Percentiles rank a stretch among this genome's conserved stretches.
Conservation (phyloP, 2,888 invertebrate genomes). For the Oligia latruncula region DNA sequence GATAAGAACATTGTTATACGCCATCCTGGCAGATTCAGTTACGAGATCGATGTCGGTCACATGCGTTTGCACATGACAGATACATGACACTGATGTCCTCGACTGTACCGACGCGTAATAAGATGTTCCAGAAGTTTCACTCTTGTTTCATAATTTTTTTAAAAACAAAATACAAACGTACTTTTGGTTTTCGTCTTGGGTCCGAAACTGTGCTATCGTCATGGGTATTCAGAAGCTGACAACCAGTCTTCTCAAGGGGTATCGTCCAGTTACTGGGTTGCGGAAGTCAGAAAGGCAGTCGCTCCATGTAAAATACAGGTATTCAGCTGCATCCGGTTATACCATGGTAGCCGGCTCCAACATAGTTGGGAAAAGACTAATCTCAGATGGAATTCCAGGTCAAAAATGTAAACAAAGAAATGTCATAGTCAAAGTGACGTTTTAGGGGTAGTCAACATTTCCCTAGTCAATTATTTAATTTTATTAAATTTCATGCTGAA, state of each 20-base stretch:
- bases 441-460: too few species aligned
- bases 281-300: not conserved
- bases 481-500: too few species aligned
- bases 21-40: slow-evolving; percentile 73
- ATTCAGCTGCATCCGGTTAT: not conserved
- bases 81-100: slow-evolving; percentile 72
- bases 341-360: not conserved
- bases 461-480: too few species aligned
- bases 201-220: not conserved
- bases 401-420: too few species aligned
- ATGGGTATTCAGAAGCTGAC: too few species aligned
- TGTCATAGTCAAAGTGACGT: too few species aligned
- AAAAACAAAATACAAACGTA: not conserved
- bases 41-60: slow-evolving; percentile 81
- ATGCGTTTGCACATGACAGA: slow-evolving; percentile 77
- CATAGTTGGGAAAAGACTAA: not conserved
- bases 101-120: slow-evolving; percentile 3
- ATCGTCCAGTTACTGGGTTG: not conserved
- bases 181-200: not conserved
- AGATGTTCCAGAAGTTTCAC: slow-evolving; percentile 14
- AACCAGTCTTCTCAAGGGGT: not conserved
- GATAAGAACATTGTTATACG: slow-evolving; percentile 36
- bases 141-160: too few species aligned
- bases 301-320: not conserved
- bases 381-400: too few species aligned